Conservation (phyloP, 2,888 invertebrate genomes). For the Cordilura impudica region DNA sequence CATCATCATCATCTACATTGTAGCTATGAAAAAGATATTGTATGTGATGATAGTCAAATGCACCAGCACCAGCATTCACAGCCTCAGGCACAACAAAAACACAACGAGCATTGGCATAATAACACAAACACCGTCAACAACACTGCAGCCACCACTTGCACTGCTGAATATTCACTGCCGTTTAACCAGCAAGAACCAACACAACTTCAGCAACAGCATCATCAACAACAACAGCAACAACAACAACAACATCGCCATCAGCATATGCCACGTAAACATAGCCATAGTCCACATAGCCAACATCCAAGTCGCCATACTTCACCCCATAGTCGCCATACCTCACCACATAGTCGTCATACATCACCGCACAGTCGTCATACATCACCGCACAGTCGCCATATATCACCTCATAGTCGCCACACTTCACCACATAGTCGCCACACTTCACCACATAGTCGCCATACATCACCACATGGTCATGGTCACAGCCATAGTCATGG, state of each 20-base stretch:
- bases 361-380: conserved; percentile 66
- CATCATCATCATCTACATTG: conserved; percentile 74
- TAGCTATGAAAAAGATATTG: conserved; percentile 77
- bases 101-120: conserved; percentile 65
- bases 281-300: conserved; percentile 68
- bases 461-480: conserved; percentile 63
- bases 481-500: conserved; percentile 52
- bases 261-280: conserved; percentile 68
- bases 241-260: conserved; percentile 63
- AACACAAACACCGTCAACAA: conserved; percentile 65
- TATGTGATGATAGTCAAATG: conserved; percentile 76
- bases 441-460: conserved; percentile 48
- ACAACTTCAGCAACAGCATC: conserved; percentile 9
- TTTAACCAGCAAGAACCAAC: conserved; percentile 51
- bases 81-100: conserved; percentile 64
- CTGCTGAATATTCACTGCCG: conserved; percentile 60
- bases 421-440: conserved; percentile 60
- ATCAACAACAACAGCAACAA: conserved; percentile 34
- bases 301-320: conserved; percentile 70
- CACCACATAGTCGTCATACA: conserved; percentile 71
- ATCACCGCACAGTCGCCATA: conserved; percentile 69
- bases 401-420: conserved; percentile 72
- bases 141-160: conserved; percentile 64
- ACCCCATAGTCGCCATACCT: conserved; percentile 71
- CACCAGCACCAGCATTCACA: conserved; percentile 69